Evolutionary conservation across 2,888 invertebrate species (phyloP).

Genomic region (Netelia inedita): DNA sequence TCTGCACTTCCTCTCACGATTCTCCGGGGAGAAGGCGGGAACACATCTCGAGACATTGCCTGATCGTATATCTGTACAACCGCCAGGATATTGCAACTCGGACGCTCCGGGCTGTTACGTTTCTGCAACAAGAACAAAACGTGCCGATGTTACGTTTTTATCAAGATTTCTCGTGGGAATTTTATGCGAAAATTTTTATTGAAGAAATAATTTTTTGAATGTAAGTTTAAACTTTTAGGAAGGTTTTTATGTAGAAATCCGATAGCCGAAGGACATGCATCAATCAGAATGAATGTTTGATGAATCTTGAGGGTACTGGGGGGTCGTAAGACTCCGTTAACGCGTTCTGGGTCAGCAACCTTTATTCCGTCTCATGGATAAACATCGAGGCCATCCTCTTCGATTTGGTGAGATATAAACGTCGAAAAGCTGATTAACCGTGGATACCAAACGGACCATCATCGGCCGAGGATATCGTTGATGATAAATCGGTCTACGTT

Average conservation of each 20-base stretch:
- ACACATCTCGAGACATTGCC: constrained; percentile 22
- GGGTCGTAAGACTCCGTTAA: constrained; percentile 51
- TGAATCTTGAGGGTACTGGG: not conserved
- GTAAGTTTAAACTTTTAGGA: too few species aligned
- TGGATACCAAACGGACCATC: constrained; percentile 45
- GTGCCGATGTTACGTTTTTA: too few species aligned
- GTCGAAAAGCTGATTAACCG: constrained; percentile 59
- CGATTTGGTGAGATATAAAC: constrained; percentile 23
- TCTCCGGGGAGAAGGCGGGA: constrained; percentile 49
- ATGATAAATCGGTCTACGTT: constrained; percentile 67
- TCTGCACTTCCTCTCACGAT: constrained; percentile 38
- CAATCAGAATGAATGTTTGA: too few species aligned
- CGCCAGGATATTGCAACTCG: not conserved
- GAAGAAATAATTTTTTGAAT: too few species aligned
- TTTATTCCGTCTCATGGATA: constrained; percentile 30
- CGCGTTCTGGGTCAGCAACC: constrained; percentile 35
- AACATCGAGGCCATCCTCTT: constrained; percentile 22
- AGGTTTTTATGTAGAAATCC: too few species aligned
- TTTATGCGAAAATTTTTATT: too few species aligned
- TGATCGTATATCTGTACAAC: not conserved
- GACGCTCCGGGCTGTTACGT: too few species aligned
- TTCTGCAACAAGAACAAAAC: too few species aligned
- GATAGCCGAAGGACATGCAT: too few species aligned
- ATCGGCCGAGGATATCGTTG: constrained; percentile 34
- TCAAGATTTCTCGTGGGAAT: too few species aligned